These are phyloP conservation scores for Dasypolia templi DNA, from an alignment of 2,888 invertebrate species.

Conservation along the genomic window DNA sequence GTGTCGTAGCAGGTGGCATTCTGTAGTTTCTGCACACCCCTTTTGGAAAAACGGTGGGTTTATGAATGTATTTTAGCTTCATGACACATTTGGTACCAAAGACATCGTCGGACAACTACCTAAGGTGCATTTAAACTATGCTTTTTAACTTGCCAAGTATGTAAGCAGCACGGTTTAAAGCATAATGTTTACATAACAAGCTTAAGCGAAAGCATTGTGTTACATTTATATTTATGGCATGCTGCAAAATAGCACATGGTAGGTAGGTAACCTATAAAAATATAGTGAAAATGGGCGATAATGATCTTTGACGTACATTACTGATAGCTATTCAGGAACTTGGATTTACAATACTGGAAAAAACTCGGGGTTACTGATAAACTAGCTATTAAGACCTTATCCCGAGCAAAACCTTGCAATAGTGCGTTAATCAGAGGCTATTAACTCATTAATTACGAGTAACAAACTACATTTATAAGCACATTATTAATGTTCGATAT, in stretches of 20 bases:
- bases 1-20: neutral
- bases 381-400: too few relatives aligned
- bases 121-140: slow-evolving; percentile 23
- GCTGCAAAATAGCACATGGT: neutral
- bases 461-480: too few relatives aligned
- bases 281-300: slow-evolving; percentile 2
- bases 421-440: too few relatives aligned
- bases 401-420: too few relatives aligned
- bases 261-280: slow-evolving; percentile 20
- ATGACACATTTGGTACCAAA: slow-evolving; percentile 3
- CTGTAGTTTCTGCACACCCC: neutral
- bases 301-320: slow-evolving; percentile 3
- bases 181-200: slow-evolving; percentile 39
- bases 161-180: slow-evolving; percentile 21
- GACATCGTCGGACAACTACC: neutral
- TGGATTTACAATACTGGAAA: neutral
- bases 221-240: slow-evolving; percentile 12
- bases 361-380: neutral
- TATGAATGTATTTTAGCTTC: neutral
- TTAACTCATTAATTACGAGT: too few relatives aligned
- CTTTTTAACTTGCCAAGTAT: slow-evolving; percentile 25
- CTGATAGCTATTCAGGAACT: neutral
- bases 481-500: too few relatives aligned
- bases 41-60: neutral
- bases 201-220: slow-evolving; percentile 18